phyloP scores from a whole-genome alignment of 2,888 invertebrate species.

The Spialia ferax region DNA sequence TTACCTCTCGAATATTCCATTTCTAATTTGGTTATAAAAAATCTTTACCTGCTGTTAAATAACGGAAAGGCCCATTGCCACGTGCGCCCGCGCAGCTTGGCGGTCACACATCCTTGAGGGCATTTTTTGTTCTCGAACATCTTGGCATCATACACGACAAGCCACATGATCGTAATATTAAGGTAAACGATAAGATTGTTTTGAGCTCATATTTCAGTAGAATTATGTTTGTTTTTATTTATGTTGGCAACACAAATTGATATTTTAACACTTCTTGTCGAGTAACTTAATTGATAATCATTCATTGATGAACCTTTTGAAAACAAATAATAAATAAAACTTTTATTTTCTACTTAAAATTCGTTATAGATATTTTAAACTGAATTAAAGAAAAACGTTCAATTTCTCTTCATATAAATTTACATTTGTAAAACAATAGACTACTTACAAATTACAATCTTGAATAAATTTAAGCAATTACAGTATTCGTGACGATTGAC shows the following conservation, averaged over 20 bases:
- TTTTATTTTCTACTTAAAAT: too few species aligned
- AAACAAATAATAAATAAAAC: too few species aligned
- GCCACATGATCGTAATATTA: slow-evolving; percentile 37
- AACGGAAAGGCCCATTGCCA: slow-evolving; percentile 83
- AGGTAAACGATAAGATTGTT: slow-evolving; percentile 33
- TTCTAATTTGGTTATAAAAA: slow-evolving; percentile 74
- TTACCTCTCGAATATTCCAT: slow-evolving; percentile 66
- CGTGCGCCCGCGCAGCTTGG: slow-evolving; percentile 79
- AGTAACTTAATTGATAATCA: too few species aligned
- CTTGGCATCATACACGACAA: slow-evolving; percentile 29
- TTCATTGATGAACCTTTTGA: too few species aligned
- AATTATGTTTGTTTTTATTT: neutral
- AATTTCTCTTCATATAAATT: too few species aligned
- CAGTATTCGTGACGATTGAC: too few species aligned
- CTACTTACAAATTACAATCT: neutral
- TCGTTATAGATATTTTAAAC: too few species aligned
- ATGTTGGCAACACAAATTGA: neutral
- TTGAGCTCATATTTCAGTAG: slow-evolving; percentile 1
- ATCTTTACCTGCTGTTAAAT: slow-evolving; percentile 79
- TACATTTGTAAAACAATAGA: too few species aligned
- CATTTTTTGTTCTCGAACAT: slow-evolving; percentile 35
- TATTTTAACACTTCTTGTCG: too few species aligned
- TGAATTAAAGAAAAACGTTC: too few species aligned
- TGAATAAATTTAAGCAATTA: too few species aligned
- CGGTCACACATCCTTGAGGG: slow-evolving; percentile 37